Evolutionary conservation across 2,888 invertebrate species (phyloP), one percentile per base, ranked within the genome.

Genomic region (Eudasyphora cyanicolor): DNA sequence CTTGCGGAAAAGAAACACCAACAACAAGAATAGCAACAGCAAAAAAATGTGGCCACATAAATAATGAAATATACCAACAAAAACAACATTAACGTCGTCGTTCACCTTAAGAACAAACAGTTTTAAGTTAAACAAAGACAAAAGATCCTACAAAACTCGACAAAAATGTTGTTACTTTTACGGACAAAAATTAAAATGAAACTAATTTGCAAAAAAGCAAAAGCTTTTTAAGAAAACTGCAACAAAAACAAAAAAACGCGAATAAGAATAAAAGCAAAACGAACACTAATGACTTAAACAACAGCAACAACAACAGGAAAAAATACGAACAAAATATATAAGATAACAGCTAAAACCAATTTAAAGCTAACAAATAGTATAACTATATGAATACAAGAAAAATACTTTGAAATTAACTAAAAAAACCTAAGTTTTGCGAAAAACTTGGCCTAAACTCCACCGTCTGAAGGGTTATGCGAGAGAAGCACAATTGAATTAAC

Each of bases 101-200:
- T n/a, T n/a, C n/a, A n/a, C n/a, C n/a, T n/a, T n/a, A 38, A 19
- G 6, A 67, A 49, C 3, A 69, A 24, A 35, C 14, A 67, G 54
- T 27, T 38, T 38, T 51, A 71, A 81, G 49, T n/a, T n/a, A 74
- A 62, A 74, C 27, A 29, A 77, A 69, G 17, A 35, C 19, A 4
- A 57, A 8, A 57, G 27, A 8, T 14, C 0, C 12, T 14, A 27
- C 4, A 64, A 64, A 19, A 38, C 42, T 29, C 35, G n/a, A 67
- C 67, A 84, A 84, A 81, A 81, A 84, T 81, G 78, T 79, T 87
- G 86, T 82, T 85, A 80, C 83, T 82, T 75, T 70, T 83, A 82
- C 84, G 85, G 85, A 84, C 84, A 85, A 85, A 82, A 84, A 85
- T 81, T 85, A 86, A 87, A 86, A 87, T 86, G 85, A 86, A 85